Evolutionary conservation across 23 tunicate species (phyloP), one percentile per base, ranked within the genome.

Genomic region (Ciona savignyi): DNA sequence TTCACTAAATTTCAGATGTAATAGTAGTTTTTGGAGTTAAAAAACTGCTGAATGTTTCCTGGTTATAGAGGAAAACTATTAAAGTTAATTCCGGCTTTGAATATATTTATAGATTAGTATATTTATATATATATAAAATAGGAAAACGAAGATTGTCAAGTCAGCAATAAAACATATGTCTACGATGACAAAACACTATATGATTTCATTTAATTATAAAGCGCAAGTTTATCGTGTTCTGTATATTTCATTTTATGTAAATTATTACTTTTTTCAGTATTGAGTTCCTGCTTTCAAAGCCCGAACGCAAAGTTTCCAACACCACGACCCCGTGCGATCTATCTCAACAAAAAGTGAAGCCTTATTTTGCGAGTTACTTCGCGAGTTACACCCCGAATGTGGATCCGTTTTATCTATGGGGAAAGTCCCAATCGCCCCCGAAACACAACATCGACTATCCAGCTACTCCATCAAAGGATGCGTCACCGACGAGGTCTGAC

Each of bases 241-340:
- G n/a, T n/a, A n/a, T n/a, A n/a, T n/a, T n/a, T n/a, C n/a, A n/a
- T n/a, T n/a, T n/a, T n/a, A 23, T 64, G 6, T 19, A 22, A 64
- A 23, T 64, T 64, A 19, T 64, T 6, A 20, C 29, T 27, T 15
- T 24, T 49, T 72, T 2, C 29, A 72, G 76, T 32, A 72, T 72
- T 2, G 76, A 72, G 15, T 72, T 72, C 34, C 33, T 72, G n/a
- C 65, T 72, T 26, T 64, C 79, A 1, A 64, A 75, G 63, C 79
- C 70, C 24, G 67, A 63, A 63, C 15, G 26, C 4, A 63, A 63
- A 63, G 4, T 15, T 49, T 49, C 61, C 61, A 11, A 20, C 15
- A 49, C 15, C 20, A 49, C 61, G 19, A 49, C 20, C 49, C 66
- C 35, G n/a, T n/a, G n/a, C n/a, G n/a, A n/a, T n/a, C n/a, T n/a